phyloP scores from a whole-genome alignment of 2,113 vertebrate species.

The Platysteira castanea region DNA sequence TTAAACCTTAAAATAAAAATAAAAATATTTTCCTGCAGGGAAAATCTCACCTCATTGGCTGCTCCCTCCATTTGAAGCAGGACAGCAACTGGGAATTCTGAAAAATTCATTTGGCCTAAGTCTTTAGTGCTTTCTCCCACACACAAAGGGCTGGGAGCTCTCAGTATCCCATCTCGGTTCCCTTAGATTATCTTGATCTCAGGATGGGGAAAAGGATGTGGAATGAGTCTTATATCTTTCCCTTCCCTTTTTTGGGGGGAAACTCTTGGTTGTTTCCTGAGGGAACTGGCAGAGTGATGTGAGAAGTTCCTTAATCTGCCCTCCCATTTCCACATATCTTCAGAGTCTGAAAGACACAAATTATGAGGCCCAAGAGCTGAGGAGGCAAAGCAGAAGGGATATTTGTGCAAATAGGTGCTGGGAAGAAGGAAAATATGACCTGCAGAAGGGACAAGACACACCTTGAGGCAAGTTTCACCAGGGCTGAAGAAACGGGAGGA shows the following conservation, averaged over 20 bases:
- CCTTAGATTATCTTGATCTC: not conserved
- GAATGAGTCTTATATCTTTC: not conserved
- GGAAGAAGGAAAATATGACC: not conserved
- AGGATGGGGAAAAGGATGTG: not conserved
- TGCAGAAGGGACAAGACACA: not conserved
- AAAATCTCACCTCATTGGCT: constrained; percentile 21
- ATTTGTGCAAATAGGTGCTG: not conserved
- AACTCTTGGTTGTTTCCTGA: not conserved
- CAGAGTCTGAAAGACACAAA: not conserved
- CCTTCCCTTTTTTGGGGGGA: not conserved
- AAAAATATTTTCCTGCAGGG: not conserved
- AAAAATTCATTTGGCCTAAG: not conserved
- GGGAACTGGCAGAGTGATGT: not conserved
- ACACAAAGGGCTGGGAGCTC: not conserved
- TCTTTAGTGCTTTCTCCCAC: not conserved
- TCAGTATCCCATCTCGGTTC: not conserved
- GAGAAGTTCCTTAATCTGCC: not conserved
- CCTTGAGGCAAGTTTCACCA: not conserved
- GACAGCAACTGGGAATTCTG: not conserved
- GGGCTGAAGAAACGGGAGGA: not conserved
- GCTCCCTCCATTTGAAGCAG: not conserved
- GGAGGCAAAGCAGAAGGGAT: not conserved
- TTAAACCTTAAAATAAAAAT: not conserved
- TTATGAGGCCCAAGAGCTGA: not conserved
- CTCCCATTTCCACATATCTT: accelerated